These are phyloP conservation scores for Crossaster papposus DNA, from an alignment of 53 echinoderm and acorn worm species.

Conservation along the genomic window DNA sequence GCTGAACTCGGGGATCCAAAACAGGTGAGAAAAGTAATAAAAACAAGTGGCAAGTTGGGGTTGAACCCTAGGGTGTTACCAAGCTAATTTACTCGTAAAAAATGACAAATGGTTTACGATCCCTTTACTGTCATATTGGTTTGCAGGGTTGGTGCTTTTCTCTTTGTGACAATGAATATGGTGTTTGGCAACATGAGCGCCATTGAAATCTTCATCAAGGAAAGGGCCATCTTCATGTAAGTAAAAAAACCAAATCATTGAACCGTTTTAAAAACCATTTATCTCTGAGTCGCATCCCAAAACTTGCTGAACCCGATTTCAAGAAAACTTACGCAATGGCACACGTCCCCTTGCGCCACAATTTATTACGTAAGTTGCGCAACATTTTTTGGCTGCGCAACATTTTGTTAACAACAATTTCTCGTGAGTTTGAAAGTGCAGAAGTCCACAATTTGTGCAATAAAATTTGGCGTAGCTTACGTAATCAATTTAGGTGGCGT, in stretches of 20 bases:
- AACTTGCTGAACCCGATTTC: not conserved
- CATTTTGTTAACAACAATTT: too few relatives aligned
- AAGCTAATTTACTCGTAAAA: not conserved
- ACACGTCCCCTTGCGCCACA: too few relatives aligned
- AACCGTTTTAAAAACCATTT: not conserved
- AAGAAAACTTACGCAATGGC: too few relatives aligned
- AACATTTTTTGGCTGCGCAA: too few relatives aligned
- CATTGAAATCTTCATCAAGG: conserved; percentile 73
- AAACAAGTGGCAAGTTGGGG: too few relatives aligned
- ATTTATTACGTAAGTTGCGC: too few relatives aligned
- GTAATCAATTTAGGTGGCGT: too few relatives aligned
- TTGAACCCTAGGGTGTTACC: not conserved
- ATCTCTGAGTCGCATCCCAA: not conserved
- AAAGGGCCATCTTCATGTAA: conserved; percentile 73
- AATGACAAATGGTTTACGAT: too few relatives aligned
- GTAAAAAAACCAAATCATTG: not conserved
- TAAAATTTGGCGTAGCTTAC: too few relatives aligned
- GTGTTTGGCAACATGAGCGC: conserved; percentile 75
- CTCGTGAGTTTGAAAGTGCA: too few relatives aligned
- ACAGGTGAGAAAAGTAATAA: conserved; percentile 70
- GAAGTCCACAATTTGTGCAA: too few relatives aligned
- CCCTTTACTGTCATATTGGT: too few relatives aligned
- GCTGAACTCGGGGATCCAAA: conserved; percentile 80
- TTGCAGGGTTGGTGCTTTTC: conserved; percentile 74
- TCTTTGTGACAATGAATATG: conserved; percentile 78